Percentiles rank a stretch among this genome's conserved stretches.
Evolutionary conservation across 2,888 invertebrate genomes (phyloP).

Genomic region (Drosophila melanosoma): DNA sequence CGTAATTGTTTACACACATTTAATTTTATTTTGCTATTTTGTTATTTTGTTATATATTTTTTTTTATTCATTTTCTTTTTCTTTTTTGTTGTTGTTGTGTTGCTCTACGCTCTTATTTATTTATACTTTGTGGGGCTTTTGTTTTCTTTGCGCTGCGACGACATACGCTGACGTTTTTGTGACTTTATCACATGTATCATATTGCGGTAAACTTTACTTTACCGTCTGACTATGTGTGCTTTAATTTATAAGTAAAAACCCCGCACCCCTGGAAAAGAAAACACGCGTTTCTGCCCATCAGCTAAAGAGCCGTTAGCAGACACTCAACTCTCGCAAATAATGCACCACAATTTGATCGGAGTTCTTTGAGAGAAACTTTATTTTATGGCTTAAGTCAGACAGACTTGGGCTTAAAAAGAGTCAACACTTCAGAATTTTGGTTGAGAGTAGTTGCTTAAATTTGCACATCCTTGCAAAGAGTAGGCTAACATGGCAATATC

Average conservation of each 20-base stretch:
- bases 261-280: not conserved
- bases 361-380: not conserved
- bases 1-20: conserved; percentile 78
- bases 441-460: not conserved
- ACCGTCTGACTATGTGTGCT: conserved; percentile 37
- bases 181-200: conserved; percentile 80
- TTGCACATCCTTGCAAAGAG: not conserved
- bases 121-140: conserved; percentile 68
- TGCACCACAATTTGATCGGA: conserved; percentile 18
- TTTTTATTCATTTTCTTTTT: conserved; percentile 49
- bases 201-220: conserved; percentile 69
- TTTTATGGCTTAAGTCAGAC: not conserved
- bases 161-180: conserved; percentile 74
- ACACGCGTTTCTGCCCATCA: not conserved
- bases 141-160: conserved; percentile 77
- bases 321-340: conserved; percentile 3
- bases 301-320: not conserved
- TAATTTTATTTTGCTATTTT: conserved; percentile 41
- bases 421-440: not conserved
- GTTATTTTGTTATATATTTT: conserved; percentile 24
- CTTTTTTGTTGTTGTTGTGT: conserved; percentile 21
- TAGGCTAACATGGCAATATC: conserved; percentile 1
- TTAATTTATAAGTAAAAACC: conserved; percentile 41
- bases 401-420: not conserved
- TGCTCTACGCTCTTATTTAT: conserved; percentile 59